Conservation (phyloP, 2,888 invertebrate species). For the Brenthis hecate region DNA sequence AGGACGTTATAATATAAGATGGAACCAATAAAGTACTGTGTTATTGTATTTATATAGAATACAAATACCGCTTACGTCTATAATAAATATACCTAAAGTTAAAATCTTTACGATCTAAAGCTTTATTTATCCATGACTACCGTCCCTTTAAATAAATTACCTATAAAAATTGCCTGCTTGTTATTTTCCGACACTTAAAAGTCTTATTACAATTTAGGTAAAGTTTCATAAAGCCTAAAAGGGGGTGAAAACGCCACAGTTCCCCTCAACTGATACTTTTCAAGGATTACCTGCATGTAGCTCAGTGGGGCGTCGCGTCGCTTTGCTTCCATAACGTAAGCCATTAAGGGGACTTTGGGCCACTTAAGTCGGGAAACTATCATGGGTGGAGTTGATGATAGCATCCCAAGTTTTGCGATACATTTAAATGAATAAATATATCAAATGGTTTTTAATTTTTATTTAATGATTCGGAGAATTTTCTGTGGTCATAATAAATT, state of each 20-base stretch:
- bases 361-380: slow-evolving; percentile 35
- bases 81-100: neutral
- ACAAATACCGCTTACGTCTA: neutral
- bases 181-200: slow-evolving; percentile 1
- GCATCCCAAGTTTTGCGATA: slow-evolving; percentile 19
- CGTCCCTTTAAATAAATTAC: neutral
- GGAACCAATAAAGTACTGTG: no score
- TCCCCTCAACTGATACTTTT: slow-evolving; percentile 37
- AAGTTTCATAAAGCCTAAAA: slow-evolving; percentile 10
- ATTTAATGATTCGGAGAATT: neutral
- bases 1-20: no score
- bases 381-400: slow-evolving; percentile 29
- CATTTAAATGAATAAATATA: slow-evolving; percentile 9
- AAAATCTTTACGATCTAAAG: no score
- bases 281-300: slow-evolving; percentile 40
- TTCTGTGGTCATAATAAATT: no score
- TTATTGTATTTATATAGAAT: no score
- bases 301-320: slow-evolving; percentile 39
- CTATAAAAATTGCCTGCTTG: neutral
- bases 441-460: neutral
- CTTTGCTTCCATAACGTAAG: slow-evolving; percentile 33
- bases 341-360: slow-evolving; percentile 36
- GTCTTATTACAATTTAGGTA: neutral
- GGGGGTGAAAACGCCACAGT: slow-evolving; percentile 17
- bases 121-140: no score